Conservation (phyloP, 1,140 invertebrate genomes). For the Drosophila elegans region DNA sequence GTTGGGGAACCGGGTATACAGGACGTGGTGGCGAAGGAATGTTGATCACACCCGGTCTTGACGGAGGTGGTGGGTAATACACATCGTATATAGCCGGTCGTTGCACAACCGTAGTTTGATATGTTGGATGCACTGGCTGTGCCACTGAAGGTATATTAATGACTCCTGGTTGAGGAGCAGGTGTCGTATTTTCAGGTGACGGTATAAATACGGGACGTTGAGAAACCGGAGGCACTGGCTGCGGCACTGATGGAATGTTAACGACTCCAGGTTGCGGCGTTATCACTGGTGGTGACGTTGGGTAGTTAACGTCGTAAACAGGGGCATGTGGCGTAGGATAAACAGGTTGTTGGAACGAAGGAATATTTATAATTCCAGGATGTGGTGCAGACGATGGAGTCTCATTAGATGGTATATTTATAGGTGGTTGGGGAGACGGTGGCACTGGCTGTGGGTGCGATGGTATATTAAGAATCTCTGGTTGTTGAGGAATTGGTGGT, state of each 20-base stretch:
- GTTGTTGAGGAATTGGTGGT: conserved; percentile 13
- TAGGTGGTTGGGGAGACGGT: conserved; percentile 15
- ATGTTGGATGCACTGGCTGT: conserved; percentile 85
- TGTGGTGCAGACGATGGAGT: conserved; percentile 50
- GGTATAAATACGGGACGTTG: conserved; percentile 85
- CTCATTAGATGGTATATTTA: conserved; percentile 8
- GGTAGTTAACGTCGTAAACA: conserved; percentile 84
- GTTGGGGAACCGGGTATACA: conserved; percentile 25
- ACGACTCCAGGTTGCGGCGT: conserved; percentile 32
- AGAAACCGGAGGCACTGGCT: conserved; percentile 66
- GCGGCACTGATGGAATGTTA: conserved; percentile 45
- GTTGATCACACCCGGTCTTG: conserved; percentile 47
- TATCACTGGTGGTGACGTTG: conserved; percentile 5
- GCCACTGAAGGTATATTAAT: conserved; percentile 48
- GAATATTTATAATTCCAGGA: conserved; percentile 88
- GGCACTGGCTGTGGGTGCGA: conserved; percentile 30
- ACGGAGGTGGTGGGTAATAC: conserved; percentile 32
- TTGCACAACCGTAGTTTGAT: conserved; percentile 89
- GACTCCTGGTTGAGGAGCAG: conserved; percentile 37
- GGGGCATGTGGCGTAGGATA: conserved; percentile 15
- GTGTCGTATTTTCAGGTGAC: conserved; percentile 85
- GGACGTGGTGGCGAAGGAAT: conserved; percentile 47
- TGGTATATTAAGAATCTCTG: conserved; percentile 50
- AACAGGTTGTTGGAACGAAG: conserved; percentile 23
- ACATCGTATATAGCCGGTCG: conserved; percentile 86